Base-by-base conservation (phyloP, 2,888 invertebrate genomes). In the Perithous albicinctus region DNA sequence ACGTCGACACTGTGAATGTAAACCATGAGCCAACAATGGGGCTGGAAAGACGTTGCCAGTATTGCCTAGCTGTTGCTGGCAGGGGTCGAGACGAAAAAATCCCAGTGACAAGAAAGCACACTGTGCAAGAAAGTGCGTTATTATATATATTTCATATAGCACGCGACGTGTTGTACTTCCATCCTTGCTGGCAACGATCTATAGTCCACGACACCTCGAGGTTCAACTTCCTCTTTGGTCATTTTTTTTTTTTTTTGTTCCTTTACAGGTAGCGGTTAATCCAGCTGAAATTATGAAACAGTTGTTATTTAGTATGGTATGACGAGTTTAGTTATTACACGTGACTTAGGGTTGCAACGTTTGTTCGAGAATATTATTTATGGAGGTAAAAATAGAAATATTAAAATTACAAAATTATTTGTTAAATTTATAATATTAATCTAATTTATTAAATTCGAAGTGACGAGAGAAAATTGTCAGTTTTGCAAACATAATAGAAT, bases 31-130 rank as follows among this genome's bases (percentile, higher is more conserved):
- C 56, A 32, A 80, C 76, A 80, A 80, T 80, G 32, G 54, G 15
- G n/a, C n/a, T 29, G 20, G 26, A 67, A 72, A 67, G 70, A 77
- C 76, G 80, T 75, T 79, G 67, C 74, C 61, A 46, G 69, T n/a
- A n/a, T n/a, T n/a, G 35, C 20, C 38, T 20, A 18, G 61, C 23
- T 35, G 59, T 38, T 64, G 12, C 26, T 46, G 56, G 61, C 41
- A 61, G 64, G 66, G 46, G 54, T 38, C 38, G 32, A 38, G 48
- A n/a, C 6, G 26, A 48, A n/a, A 26, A 26, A 72, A 18, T 12
- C 41, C 12, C 10, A 18, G 38, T 43, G 15, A 75, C 54, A n/a
- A 75, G 69, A 29, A 64, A 70, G 38, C 64, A 63, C 10, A 63
- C 10, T 32, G 69, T 51, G 32, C n/a, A 56, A 32, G 32, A 59